Conservation (phyloP, 2,113 vertebrate genomes). For the Nothocercus julius region DNA sequence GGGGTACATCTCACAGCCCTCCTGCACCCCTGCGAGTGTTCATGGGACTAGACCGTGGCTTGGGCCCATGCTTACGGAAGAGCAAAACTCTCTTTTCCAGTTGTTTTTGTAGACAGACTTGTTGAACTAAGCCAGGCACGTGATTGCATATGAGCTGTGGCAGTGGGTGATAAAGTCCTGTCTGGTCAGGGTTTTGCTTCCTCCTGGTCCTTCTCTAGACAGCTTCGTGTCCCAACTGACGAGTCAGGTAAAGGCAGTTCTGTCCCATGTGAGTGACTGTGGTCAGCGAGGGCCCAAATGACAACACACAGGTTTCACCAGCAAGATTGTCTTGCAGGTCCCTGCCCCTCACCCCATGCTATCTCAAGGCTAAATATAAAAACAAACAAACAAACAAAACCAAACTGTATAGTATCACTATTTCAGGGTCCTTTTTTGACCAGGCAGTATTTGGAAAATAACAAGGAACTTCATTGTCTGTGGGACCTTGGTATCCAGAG, state of each 20-base stretch:
- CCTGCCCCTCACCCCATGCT: not conserved
- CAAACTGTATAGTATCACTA: fast-evolving
- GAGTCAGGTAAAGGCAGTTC: not conserved
- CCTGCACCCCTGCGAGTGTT: not conserved
- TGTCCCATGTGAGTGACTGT: not conserved
- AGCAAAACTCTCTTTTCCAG: not conserved
- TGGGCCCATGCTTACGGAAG: not conserved
- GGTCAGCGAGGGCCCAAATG: not conserved
- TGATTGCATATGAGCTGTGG: not conserved
- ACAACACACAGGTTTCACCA: not conserved
- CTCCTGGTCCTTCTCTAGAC: not conserved
- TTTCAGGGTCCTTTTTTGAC: fast-evolving
- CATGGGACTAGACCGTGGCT: not conserved
- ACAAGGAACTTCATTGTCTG: fast-evolving
- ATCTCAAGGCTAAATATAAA: not conserved
- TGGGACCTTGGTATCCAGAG: not conserved
- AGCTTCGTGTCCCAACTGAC: not conserved
- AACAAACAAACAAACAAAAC: not conserved
- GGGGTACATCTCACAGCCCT: not conserved
- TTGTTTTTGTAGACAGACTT: not conserved
- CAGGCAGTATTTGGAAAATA: not conserved
- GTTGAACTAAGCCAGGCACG: not conserved
- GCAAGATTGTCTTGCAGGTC: not conserved
- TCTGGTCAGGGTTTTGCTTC: not conserved
- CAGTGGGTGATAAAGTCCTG: not conserved